These are phyloP conservation scores for Helicoverpa zea DNA, from an alignment of 1,140 invertebrate species.

Conservation along the genomic window DNA sequence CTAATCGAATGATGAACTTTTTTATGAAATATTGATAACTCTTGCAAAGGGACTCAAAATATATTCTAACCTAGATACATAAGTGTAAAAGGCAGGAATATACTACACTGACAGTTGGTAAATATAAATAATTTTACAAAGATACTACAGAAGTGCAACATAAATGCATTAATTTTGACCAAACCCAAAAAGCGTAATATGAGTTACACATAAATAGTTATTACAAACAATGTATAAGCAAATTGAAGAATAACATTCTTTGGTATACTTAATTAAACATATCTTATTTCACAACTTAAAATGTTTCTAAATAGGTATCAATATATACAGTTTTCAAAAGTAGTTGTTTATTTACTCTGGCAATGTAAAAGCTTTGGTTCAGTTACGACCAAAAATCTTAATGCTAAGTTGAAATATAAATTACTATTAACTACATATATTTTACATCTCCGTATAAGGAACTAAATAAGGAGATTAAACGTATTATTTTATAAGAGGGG, in stretches of 20 bases:
- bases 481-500: background rate
- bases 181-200: background rate
- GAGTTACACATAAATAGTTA: background rate
- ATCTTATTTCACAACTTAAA: slow-evolving; percentile 24
- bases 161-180: slow-evolving; percentile 31
- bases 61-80: background rate
- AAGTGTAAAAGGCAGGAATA: background rate
- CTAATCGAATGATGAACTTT: background rate
- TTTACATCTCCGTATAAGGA: slow-evolving; percentile 11
- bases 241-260: slow-evolving; percentile 31
- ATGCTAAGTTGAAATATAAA: slow-evolving; percentile 11
- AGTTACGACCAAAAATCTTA: slow-evolving; percentile 17
- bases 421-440: slow-evolving; percentile 26
- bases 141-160: slow-evolving; percentile 4
- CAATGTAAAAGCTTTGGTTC: slow-evolving; percentile 41
- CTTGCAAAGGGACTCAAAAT: background rate
- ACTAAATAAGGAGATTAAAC: background rate
- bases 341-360: slow-evolving; percentile 32
- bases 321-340: slow-evolving; percentile 5
- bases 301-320: slow-evolving; percentile 19
- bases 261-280: slow-evolving; percentile 39
- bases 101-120: background rate
- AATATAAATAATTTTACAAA: background rate
- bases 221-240: slow-evolving; percentile 12
- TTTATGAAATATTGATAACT: background rate